These are phyloP conservation scores for Acanthosepion esculentum DNA, from an alignment of 2,888 invertebrate species.

Conservation along the genomic window DNA sequence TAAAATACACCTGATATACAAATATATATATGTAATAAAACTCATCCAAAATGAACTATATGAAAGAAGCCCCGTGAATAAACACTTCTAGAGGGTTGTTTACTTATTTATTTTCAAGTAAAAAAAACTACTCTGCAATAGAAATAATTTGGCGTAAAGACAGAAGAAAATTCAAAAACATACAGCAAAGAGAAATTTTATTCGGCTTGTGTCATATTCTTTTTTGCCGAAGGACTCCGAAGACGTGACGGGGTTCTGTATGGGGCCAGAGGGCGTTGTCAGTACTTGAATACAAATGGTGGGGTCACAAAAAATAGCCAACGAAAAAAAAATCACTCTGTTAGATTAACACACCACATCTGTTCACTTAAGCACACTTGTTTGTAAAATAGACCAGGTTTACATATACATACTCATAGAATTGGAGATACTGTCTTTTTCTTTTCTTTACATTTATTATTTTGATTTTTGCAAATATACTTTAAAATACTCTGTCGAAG, in stretches of 20 bases:
- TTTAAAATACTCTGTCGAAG: not conserved
- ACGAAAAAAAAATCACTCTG: not conserved
- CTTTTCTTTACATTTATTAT: not conserved
- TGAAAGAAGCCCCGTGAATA: not conserved
- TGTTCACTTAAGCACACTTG: not conserved
- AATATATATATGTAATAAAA: too few relatives aligned
- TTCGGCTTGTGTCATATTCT: constrained; percentile 16
- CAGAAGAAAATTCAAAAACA: not conserved
- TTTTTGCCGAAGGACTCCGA: not conserved
- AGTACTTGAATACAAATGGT: not conserved
- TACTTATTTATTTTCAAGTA: not conserved
- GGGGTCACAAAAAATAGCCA: not conserved
- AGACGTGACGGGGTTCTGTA: not conserved
- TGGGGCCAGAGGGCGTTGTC: constrained; percentile 33
- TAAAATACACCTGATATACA: not conserved
- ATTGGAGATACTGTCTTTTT: not conserved
- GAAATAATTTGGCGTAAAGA: not conserved
- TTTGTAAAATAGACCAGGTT: not conserved
- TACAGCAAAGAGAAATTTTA: not conserved
- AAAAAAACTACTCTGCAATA: not conserved
- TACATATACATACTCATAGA: not conserved
- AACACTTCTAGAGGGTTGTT: not conserved
- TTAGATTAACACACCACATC: not conserved
- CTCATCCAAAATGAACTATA: not conserved
- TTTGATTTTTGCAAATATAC: not conserved